Conservation (phyloP, 2,888 invertebrate species). For the Patella depressa region DNA sequence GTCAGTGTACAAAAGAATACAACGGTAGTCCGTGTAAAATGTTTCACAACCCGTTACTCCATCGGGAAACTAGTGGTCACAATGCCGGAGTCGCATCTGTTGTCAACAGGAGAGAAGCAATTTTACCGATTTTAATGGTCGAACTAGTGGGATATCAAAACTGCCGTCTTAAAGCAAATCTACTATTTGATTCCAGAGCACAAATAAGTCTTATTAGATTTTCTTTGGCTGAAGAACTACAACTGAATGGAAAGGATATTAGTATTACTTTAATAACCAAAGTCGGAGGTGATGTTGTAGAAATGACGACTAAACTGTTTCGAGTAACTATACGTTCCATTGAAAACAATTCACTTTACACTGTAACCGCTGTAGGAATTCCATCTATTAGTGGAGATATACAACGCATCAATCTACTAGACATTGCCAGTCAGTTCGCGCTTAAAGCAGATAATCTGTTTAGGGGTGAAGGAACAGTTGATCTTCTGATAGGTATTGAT, state of each 20-base stretch:
- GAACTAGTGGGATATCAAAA: not conserved
- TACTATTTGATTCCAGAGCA: not conserved
- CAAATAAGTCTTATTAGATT: not conserved
- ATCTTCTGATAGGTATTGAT: not conserved
- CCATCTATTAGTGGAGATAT: conserved; percentile 6
- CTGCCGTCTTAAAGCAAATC: not conserved
- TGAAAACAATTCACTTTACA: not conserved
- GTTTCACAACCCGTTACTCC: not conserved
- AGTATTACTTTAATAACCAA: not conserved
- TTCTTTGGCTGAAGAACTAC: not conserved
- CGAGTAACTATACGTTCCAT: not conserved
- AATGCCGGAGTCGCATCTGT: not conserved
- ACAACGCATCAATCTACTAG: not conserved
- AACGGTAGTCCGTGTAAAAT: not conserved
- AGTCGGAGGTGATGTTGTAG: not conserved
- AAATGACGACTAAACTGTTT: not conserved
- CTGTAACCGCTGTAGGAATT: not conserved
- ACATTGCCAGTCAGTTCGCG: not conserved
- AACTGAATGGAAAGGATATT: not conserved
- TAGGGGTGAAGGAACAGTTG: not conserved
- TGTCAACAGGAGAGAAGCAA: not conserved
- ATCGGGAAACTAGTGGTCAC: not conserved
- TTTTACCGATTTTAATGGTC: not conserved
- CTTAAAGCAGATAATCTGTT: not conserved
- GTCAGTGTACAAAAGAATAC: not conserved